Evolutionary conservation across 1,140 invertebrate genomes (phyloP), one percentile per base, ranked within the genome.

Genomic region (Apis florea): DNA sequence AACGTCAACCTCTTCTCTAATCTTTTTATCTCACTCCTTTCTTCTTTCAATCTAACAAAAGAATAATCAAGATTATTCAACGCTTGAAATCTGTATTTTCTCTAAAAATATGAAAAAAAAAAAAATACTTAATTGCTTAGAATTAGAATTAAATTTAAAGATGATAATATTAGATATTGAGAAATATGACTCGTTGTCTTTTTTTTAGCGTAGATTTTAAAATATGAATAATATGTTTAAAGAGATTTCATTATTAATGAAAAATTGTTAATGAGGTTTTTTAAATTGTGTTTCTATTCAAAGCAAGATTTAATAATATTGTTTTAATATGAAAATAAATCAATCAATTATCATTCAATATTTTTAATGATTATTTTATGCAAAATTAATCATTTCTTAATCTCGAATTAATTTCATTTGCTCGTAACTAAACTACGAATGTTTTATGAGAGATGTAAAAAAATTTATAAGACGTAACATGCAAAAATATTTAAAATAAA

Each of bases 41-140:
- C 63, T 11, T 78, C 74, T 56, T 84, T 83, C 10, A 84, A 31
- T 49, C 86, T 88, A 59, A 21, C 24, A 67, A 17, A 40, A 12
- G 40, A 53, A 47, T 11, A 6, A 13, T 17, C 2, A 10, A 3
- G 3, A 79, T 63, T 21, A n/a, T 63, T 51, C 51, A 9, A 61
- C 21, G 51, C 40, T 6, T 12, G 15, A 5, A 40, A 21, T 24
- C 24, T 47, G 17, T 9, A 19, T 19, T 56, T 59, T 3, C 11
- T 68, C 9, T 13, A 5, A 40, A 40, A 40, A 40, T 40, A 31
- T 2, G 3, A n/a, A n/a, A 31, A 31, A 31, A 31, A 31, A 31
- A 31, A 31, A 31, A 2, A 31, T 31, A 31, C 3, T 31, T 31
- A 31, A 31, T 31, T 31, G 31, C 3, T 31, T 31, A 31, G 31